Evolutionary conservation across 2,888 invertebrate species (phyloP).

Genomic region (Cancer borealis): DNA sequence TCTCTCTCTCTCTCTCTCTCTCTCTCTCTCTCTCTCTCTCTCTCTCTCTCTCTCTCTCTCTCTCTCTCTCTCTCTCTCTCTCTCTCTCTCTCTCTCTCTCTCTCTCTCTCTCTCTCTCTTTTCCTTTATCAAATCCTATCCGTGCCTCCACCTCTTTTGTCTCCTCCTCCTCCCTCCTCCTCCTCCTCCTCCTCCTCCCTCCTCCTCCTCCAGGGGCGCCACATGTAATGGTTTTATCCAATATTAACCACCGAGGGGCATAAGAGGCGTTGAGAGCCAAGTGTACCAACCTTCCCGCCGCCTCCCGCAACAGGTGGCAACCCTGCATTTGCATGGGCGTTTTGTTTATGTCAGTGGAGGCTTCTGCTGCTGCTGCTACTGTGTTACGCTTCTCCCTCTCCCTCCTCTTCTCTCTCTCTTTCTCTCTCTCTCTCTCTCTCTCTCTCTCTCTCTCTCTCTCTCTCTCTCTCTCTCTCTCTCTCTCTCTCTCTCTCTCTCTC

Average conservation of each 20-base stretch:
- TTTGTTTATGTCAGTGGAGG: constrained; percentile 53
- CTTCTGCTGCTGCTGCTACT: constrained; percentile 21
- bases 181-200: background rate
- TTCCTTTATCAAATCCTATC: background rate
- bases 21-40: too few relatives aligned
- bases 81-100: too few relatives aligned
- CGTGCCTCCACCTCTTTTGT: background rate
- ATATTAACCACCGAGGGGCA: background rate
- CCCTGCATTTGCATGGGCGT: constrained; percentile 51
- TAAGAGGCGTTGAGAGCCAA: background rate
- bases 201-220: background rate
- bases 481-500: too few relatives aligned
- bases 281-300: background rate
- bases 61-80: background rate
- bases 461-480: too few relatives aligned
- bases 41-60: too few relatives aligned
- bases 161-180: background rate
- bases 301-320: constrained; percentile 30
- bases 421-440: constrained; percentile 36
- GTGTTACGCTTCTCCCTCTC: constrained; percentile 34
- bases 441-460: constrained; percentile 51
- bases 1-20: too few relatives aligned
- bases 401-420: background rate
- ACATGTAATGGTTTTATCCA: background rate
- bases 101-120: background rate